These are phyloP conservation scores for Phymastichus coffea DNA, from an alignment of 1,140 invertebrate species.

Conservation along the genomic window DNA sequence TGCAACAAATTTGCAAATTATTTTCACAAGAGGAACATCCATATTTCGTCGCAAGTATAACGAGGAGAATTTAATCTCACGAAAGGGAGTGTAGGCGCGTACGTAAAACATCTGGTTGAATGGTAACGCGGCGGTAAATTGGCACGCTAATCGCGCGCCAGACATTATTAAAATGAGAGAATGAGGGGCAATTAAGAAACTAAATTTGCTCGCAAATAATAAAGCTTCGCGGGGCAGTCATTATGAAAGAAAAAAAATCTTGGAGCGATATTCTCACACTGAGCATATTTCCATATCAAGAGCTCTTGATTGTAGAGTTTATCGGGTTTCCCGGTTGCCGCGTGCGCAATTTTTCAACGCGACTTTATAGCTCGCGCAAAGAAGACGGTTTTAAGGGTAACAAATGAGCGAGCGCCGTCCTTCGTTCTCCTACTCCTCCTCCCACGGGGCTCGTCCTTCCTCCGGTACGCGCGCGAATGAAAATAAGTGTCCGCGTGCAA, in stretches of 20 bases:
- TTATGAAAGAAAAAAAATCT: conserved; percentile 6
- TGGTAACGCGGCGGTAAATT: not conserved
- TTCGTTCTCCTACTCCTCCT: conserved; percentile 30
- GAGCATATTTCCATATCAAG: conserved; percentile 24
- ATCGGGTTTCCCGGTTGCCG: conserved; percentile 16
- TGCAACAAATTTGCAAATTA: no score
- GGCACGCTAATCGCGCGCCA: no score
- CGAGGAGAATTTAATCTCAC: no score
- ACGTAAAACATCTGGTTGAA: no score
- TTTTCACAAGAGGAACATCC: no score
- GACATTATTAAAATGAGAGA: no score
- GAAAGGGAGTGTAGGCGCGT: no score
- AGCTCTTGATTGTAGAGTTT: conserved; percentile 27
- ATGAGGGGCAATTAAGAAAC: no score
- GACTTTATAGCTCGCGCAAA: not conserved
- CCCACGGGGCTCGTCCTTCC: conserved; percentile 49
- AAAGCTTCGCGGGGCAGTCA: no score
- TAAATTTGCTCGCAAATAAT: no score
- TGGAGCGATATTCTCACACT: not conserved
- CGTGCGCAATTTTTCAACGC: conserved; percentile 13
- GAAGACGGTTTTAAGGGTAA: conserved; percentile 49
- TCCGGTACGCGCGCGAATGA: conserved; percentile 45
- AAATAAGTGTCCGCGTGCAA: conserved; percentile 49
- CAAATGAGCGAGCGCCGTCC: conserved; percentile 46
- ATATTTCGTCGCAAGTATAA: no score